phyloP scores from a whole-genome alignment of 1,140 invertebrate species.

The Diachasma alloeum region DNA sequence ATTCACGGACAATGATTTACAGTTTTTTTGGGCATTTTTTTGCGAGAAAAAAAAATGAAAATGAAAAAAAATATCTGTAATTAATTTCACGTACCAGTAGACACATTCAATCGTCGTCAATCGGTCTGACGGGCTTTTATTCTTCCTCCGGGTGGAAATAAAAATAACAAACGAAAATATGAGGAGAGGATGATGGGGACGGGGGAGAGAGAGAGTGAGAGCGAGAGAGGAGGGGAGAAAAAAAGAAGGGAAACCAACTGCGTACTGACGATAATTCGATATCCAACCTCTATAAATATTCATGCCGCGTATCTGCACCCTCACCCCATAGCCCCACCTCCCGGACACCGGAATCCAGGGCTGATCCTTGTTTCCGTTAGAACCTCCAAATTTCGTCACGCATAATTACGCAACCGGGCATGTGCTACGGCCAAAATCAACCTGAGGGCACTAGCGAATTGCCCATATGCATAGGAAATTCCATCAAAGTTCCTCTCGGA shows the following conservation, averaged over 20 bases:
- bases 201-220: background rate
- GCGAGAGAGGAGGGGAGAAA: background rate
- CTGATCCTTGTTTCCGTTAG: background rate
- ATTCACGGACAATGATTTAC: no score
- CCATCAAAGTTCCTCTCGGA: background rate
- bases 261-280: slow-evolving; percentile 24
- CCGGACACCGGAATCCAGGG: background rate
- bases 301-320: background rate
- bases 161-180: background rate
- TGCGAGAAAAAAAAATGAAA: background rate
- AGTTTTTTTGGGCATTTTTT: no score
- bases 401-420: slow-evolving; percentile 13
- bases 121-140: background rate
- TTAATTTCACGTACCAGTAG: background rate
- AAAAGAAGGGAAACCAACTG: background rate
- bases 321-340: no score
- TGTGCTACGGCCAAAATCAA: background rate
- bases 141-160: background rate
- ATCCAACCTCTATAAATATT: slow-evolving; percentile 25
- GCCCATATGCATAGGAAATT: background rate
- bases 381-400: slow-evolving; percentile 12
- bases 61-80: background rate
- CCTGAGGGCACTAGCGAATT: background rate
- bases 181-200: background rate
- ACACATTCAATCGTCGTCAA: background rate